Evolutionary conservation across 2,797 vertebrate species (phyloP).

Genomic region (Buceros bicornis): DNA sequence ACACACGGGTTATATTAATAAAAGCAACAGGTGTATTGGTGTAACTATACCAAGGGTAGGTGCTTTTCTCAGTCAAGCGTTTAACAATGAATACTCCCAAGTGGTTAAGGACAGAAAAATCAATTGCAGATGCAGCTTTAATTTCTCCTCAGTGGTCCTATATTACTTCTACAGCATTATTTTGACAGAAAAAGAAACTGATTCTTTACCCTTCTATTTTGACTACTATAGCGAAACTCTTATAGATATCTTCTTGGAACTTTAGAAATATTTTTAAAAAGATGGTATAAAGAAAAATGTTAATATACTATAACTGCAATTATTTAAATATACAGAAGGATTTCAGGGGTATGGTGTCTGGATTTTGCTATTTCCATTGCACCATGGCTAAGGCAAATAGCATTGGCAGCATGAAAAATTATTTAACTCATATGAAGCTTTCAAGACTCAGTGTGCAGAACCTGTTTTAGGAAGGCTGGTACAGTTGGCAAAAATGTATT

Average conservation of each 20-base stretch:
- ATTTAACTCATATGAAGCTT: background rate
- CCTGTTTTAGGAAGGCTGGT: background rate
- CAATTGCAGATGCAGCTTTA: background rate
- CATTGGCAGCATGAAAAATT: background rate
- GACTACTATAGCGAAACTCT: background rate
- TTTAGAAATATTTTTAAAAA: background rate
- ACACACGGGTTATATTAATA: background rate
- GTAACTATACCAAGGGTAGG: background rate
- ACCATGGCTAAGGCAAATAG: background rate
- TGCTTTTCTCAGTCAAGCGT: background rate
- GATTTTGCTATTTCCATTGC: background rate
- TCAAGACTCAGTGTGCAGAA: background rate
- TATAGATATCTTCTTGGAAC: background rate
- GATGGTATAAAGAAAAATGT: background rate
- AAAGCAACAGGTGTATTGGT: background rate
- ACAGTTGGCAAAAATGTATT: background rate
- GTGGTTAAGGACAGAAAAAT: background rate
- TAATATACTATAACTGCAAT: background rate
- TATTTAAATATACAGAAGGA: background rate
- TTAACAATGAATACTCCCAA: background rate
- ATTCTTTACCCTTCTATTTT: background rate
- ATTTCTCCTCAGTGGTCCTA: background rate
- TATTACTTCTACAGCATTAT: background rate
- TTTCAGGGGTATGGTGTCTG: background rate
- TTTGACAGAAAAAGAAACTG: background rate